These are phyloP conservation scores for Uropetala carovei DNA, from an alignment of 2,888 invertebrate species.

Conservation along the genomic window DNA sequence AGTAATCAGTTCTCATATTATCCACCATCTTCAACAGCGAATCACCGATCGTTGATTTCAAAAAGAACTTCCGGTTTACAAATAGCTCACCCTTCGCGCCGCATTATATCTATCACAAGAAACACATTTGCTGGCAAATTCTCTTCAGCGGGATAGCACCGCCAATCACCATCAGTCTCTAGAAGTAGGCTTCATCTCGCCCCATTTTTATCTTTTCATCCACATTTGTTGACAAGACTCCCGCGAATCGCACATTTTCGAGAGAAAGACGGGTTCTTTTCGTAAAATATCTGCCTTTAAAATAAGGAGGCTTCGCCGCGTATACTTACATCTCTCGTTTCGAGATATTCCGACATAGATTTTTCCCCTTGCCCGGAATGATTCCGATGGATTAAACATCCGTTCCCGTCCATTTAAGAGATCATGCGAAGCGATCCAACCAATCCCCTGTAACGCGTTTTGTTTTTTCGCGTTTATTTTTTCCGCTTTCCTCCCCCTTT, in stretches of 20 bases:
- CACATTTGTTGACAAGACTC: background rate
- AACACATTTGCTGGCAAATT: too few species aligned
- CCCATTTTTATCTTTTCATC: background rate
- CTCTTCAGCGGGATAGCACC: too few species aligned
- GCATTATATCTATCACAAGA: too few species aligned
- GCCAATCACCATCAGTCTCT: too few species aligned
- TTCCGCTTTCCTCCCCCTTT: conserved; percentile 12
- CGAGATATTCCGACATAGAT: background rate
- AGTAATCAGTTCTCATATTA: too few species aligned
- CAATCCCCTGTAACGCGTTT: conserved; percentile 36
- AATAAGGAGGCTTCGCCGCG: background rate
- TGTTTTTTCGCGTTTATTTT: conserved; percentile 39
- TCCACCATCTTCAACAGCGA: too few species aligned
- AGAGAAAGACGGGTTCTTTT: background rate
- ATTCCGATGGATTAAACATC: conserved; percentile 46
- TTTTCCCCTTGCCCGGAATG: background rate
- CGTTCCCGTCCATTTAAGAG: conserved; percentile 60
- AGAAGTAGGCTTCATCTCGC: too few species aligned
- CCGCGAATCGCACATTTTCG: background rate
- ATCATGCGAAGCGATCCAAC: conserved; percentile 51
- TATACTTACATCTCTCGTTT: background rate
- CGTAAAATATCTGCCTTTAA: background rate
- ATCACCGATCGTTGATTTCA: too few species aligned
- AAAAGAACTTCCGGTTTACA: too few species aligned
- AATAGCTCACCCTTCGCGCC: too few species aligned